Conservation (phyloP, 2,888 invertebrate species). For the Drosophila paranaensis region DNA sequence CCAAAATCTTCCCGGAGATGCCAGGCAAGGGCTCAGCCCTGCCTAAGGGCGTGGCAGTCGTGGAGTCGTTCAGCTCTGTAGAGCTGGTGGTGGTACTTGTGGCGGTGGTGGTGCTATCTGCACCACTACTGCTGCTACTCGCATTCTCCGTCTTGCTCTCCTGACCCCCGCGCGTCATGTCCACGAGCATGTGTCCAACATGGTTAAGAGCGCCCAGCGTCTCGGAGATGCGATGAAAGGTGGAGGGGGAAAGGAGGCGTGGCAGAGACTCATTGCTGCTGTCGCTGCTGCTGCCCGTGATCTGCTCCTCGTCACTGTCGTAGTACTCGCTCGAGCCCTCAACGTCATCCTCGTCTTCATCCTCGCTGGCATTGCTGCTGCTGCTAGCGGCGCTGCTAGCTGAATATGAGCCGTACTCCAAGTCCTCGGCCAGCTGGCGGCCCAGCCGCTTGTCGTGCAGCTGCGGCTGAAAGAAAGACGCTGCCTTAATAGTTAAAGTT, state of each 20-base stretch:
- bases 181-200: conserved; percentile 93
- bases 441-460: conserved; percentile 67
- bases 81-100: conserved; percentile 1
- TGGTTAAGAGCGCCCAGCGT: conserved; percentile 93
- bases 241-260: conserved; percentile 87
- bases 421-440: conserved; percentile 41
- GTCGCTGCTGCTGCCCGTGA: conserved; percentile 62
- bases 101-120: conserved; percentile 1
- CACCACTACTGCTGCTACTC: conserved; percentile 2
- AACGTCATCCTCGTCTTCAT: conserved; percentile 59
- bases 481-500: conserved; percentile 84
- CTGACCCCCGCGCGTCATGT: conserved; percentile 88
- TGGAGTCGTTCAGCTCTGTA: conserved; percentile 26
- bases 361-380: conserved; percentile 51
- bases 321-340: conserved; percentile 77
- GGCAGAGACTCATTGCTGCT: conserved; percentile 84
- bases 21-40: conserved; percentile 45
- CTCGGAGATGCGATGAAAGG: conserved; percentile 88
- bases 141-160: conserved; percentile 57
- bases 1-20: conserved; percentile 65
- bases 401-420: conserved; percentile 44
- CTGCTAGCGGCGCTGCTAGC: conserved; percentile 43
- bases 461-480: conserved; percentile 84
- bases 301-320: conserved; percentile 73
- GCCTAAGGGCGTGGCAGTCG: conserved; percentile 11